These are phyloP conservation scores for Dipus sagitta DNA, from an alignment of 2,797 vertebrate species.

Conservation along the genomic window DNA sequence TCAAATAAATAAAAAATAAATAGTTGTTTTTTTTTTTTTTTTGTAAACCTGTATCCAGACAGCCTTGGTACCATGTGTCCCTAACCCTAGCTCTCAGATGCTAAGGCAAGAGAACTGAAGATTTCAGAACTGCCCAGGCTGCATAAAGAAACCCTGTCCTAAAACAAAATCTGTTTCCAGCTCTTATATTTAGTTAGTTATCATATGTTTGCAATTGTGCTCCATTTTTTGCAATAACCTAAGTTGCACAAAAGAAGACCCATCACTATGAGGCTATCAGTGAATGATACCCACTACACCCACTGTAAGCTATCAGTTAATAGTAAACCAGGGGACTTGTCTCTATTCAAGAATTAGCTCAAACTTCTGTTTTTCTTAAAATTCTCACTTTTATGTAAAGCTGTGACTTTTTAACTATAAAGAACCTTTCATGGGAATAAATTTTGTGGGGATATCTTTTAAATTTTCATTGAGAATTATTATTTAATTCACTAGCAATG, in stretches of 20 bases:
- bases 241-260: background rate
- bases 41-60: too few species aligned
- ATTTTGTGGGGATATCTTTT: background rate
- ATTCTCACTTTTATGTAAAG: slow-evolving; percentile 1
- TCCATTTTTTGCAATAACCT: slow-evolving; percentile 8
- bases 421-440: background rate
- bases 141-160: too few species aligned
- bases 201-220: background rate
- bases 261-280: too few species aligned
- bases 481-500: background rate
- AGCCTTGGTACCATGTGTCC: too few species aligned
- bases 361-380: background rate
- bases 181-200: background rate
- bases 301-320: background rate
- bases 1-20: too few species aligned
- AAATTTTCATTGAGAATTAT: background rate
- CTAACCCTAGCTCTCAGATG: too few species aligned
- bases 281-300: too few species aligned
- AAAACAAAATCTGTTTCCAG: background rate
- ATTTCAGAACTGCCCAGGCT: too few species aligned
- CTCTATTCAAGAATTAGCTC: background rate
- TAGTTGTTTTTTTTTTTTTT: too few species aligned
- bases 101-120: too few species aligned
- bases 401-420: slow-evolving; percentile 21
- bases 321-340: background rate